Evolutionary conservation across 2,113 vertebrate species (phyloP).

Genomic region (Trinectes maculatus): DNA sequence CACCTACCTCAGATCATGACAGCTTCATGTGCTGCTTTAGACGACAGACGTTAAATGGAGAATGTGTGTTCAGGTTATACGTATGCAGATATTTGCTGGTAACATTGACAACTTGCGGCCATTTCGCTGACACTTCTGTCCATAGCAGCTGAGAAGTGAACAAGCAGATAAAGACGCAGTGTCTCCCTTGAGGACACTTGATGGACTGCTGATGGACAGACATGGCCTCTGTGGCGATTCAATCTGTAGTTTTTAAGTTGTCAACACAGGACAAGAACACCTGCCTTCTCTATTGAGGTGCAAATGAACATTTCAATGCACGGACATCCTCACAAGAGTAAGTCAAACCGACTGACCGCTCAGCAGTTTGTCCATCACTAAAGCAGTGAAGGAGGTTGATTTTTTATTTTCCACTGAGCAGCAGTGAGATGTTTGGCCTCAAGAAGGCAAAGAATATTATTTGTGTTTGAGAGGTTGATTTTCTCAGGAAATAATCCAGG

Average conservation of each 20-base stretch:
- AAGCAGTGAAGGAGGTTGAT: conserved; percentile 8
- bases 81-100: conserved; percentile 1
- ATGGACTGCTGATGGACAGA: conserved; percentile 42
- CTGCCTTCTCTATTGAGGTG: conserved; percentile 26
- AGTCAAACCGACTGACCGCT: conserved; percentile 37
- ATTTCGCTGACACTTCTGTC: conserved; percentile 23
- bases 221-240: conserved; percentile 25
- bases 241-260: conserved; percentile 49
- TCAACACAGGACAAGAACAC: conserved; percentile 35
- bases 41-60: conserved; percentile 21
- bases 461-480: background rate
- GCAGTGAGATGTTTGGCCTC: conserved; percentile 13
- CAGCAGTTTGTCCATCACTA: conserved; percentile 24
- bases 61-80: background rate
- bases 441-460: conserved; percentile 1
- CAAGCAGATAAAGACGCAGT: conserved; percentile 17
- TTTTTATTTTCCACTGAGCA: conserved; percentile 1
- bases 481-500: conserved; percentile 8
- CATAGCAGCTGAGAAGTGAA: too few species aligned
- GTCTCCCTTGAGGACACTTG: conserved; percentile 28
- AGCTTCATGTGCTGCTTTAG: too few species aligned
- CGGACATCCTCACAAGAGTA: conserved; percentile 29
- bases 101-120: conserved; percentile 28
- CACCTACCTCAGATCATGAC: conserved; percentile 1
- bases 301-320: conserved; percentile 43